These are phyloP conservation scores for Fragum sueziense DNA, from an alignment of 2,888 invertebrate species.

Conservation along the genomic window DNA sequence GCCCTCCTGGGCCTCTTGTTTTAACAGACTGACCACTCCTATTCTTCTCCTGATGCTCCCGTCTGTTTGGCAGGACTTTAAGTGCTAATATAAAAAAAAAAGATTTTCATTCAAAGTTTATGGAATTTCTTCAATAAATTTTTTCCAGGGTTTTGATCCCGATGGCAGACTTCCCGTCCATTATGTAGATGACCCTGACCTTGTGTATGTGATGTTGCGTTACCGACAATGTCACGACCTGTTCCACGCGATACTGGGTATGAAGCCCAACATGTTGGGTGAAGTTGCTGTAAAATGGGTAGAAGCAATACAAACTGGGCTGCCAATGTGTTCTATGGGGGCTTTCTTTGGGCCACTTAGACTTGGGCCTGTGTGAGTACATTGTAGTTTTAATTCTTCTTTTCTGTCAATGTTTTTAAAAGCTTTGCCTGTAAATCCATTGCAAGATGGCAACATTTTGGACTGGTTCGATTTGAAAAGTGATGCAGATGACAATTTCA, in stretches of 20 bases:
- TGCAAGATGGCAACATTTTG: no score
- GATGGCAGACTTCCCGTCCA: constrained; percentile 95
- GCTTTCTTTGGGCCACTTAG: constrained; percentile 95
- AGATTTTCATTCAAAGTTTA: no score
- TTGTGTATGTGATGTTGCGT: constrained; percentile 98
- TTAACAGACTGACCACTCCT: no score
- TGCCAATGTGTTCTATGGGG: constrained; percentile 98
- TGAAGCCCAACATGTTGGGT: constrained; percentile 87
- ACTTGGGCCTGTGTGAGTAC: constrained; percentile 89
- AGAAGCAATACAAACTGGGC: constrained; percentile 95
- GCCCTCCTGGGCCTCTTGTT: no score
- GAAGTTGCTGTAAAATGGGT: constrained; percentile 98
- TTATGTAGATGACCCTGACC: constrained; percentile 93
- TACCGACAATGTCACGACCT: constrained; percentile 99
- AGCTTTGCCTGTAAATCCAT: not conserved
- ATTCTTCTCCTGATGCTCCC: no score
- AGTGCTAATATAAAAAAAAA: no score
- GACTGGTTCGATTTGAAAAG: no score
- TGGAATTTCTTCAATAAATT: no score
- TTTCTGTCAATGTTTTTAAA: not conserved
- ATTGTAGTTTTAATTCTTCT: not conserved
- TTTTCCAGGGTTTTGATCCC: constrained; percentile 91
- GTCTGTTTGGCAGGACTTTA: no score
- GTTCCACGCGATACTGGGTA: constrained; percentile 92
- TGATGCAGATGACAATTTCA: no score